A percentile compares a stretch with the other conserved stretches of the same genome.
These are phyloP conservation scores for Hestina assimilis DNA, from an alignment of 1,140 invertebrate genomes.

Conservation along the genomic window DNA sequence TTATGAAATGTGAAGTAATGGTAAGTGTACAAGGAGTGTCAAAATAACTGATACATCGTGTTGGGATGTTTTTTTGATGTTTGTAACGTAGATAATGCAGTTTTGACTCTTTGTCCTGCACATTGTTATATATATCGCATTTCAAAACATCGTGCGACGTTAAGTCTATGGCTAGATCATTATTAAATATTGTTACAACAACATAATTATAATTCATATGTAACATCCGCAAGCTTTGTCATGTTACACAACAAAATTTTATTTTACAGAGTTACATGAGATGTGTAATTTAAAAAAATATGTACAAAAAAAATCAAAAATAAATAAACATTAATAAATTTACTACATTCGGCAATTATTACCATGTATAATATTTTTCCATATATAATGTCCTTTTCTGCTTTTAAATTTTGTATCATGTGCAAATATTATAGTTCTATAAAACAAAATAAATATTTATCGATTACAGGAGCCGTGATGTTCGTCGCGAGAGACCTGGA, in stretches of 20 bases:
- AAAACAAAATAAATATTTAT: constrained; percentile 16
- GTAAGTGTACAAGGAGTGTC: constrained; percentile 54
- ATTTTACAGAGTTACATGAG: too few species aligned
- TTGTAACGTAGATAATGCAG: constrained; percentile 22
- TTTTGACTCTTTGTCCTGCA: constrained; percentile 10
- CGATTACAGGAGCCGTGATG: constrained; percentile 48
- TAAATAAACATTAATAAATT: too few species aligned
- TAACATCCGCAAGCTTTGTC: too few species aligned
- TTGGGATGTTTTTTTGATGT: constrained; percentile 42
- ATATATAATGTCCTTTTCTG: not conserved
- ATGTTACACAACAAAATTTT: too few species aligned
- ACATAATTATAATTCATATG: not conserved
- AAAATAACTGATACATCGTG: constrained; percentile 35
- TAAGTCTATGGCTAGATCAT: not conserved
- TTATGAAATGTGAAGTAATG: constrained; percentile 32
- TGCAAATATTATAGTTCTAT: not conserved
- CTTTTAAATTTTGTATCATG: not conserved
- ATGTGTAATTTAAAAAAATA: too few species aligned
- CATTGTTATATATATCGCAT: constrained; percentile 21
- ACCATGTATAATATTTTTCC: too few species aligned
- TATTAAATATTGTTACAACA: not conserved
- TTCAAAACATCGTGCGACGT: not conserved
- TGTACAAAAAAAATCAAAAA: too few species aligned
- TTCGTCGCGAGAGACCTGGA: constrained; percentile 44
- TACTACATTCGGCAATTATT: too few species aligned